Conservation (phyloP, 2,888 invertebrate genomes). For the Platycheirus albimanus region DNA sequence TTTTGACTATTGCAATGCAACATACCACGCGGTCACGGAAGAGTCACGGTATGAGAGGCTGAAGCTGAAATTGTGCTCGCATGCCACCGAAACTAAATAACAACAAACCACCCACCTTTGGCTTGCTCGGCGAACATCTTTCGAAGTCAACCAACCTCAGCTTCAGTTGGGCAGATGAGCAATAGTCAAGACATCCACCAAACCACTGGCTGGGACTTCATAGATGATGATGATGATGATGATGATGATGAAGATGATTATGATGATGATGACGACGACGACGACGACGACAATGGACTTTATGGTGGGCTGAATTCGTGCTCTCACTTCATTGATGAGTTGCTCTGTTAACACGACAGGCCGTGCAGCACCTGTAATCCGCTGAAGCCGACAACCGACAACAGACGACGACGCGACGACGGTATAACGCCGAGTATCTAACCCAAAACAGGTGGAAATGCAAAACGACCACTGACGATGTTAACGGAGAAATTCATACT, state of each 20-base stretch:
- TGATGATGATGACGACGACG: too few species aligned
- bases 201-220: constrained; percentile 17
- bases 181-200: constrained; percentile 28
- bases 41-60: neutral
- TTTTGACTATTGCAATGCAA: constrained; percentile 46
- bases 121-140: constrained; percentile 44
- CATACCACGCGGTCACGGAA: constrained; percentile 43
- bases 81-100: constrained; percentile 60
- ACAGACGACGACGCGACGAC: too few species aligned
- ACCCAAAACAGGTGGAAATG: constrained; percentile 59
- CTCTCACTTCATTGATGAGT: constrained; percentile 74
- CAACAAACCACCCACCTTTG: constrained; percentile 67
- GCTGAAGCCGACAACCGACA: too few species aligned
- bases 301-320: constrained; percentile 72
- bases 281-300: constrained; percentile 52
- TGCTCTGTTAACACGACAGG: constrained; percentile 70
- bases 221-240: constrained; percentile 29
- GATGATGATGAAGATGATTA: too few species aligned
- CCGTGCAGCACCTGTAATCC: constrained; percentile 65
- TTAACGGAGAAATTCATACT: constrained; percentile 61
- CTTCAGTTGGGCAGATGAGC: constrained; percentile 16
- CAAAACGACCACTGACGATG: constrained; percentile 12
- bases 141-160: constrained; percentile 32
- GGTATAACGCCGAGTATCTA: constrained; percentile 23
- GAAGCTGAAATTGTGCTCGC: constrained; percentile 45